Evolutionary conservation across 2,888 invertebrate species (phyloP), one percentile per base, ranked within the genome.

Genomic region (Torymus tubicola): DNA sequence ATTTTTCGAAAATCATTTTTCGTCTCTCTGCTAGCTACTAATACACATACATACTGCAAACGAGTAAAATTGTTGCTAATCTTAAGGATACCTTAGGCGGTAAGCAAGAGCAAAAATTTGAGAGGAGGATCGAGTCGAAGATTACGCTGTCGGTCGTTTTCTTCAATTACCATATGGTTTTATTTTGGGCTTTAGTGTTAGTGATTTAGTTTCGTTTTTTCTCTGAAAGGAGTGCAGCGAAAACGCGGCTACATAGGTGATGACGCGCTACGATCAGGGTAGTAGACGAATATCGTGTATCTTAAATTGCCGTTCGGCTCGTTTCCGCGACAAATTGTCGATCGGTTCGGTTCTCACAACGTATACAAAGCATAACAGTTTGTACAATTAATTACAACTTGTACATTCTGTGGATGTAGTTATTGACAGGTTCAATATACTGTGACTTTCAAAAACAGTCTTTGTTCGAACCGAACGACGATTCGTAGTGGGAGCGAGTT

Each of bases 111-210:
- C 8, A 42, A 55, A 55, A 58, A 50, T 12, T 75, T 74, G 21
- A 73, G 58, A 64, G 31, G 55, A 72, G 72, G 58, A 68, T 79
- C 60, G 61, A 72, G 65, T 73, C 31, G 52, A 31, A 42, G 42
- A 60, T 31, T 24, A 57, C 53, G 24, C 52, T 42, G 31, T 58
- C 65, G 50, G 52, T 69, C 68, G 78, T 73, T 79, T 63, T 63
- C 42, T 61, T 70, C 42, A 58, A 65, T 53, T 31, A 73, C 31
- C n/a, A 50, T 64, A 60, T 13, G 13, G 63, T 70, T 61, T 69
- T 63, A 63, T 87, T 88, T 89, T 89, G 89, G 90, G 89, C 87
- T 89, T 90, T 90, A 88, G 88, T 89, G 89, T 89, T 89, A 88
- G 84, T 80, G 80, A 80, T 80, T 73, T 67, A 65, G 21, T 67